Evolutionary conservation across 2,888 invertebrate genomes (phyloP).

Genomic region (Lasius platythorax): DNA sequence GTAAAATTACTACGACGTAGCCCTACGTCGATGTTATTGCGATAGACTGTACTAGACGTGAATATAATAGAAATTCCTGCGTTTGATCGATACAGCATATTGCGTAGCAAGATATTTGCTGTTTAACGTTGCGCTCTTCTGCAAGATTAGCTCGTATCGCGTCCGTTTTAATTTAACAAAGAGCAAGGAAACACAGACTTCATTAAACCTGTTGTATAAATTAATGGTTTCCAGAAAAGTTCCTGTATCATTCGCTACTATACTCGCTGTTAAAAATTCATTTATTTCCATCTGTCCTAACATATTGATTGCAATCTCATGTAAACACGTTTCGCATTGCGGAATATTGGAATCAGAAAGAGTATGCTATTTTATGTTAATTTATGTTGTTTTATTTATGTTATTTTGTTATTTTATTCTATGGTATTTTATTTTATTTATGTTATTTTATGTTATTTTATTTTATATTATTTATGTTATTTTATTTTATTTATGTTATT

Average conservation of each 20-base stretch:
- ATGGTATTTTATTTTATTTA: too few relatives aligned
- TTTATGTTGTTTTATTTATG: too few relatives aligned
- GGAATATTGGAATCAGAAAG: neutral
- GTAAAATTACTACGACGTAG: neutral
- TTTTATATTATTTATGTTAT: too few relatives aligned
- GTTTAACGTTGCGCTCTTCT: neutral
- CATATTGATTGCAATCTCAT: neutral
- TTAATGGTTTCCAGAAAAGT: neutral
- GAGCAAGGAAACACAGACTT: neutral
- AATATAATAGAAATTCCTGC: constrained; percentile 20
- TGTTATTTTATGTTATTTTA: too few relatives aligned
- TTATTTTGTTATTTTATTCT: too few relatives aligned
- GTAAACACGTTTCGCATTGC: neutral
- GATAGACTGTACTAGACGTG: neutral
- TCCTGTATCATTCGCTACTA: neutral
- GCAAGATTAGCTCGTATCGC: neutral
- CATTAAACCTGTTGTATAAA: constrained; percentile 4
- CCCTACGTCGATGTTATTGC: neutral
- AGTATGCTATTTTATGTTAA: neutral
- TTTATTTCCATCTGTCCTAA: neutral
- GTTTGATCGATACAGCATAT: neutral
- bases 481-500: too few relatives aligned
- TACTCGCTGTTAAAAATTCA: neutral
- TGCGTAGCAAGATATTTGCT: constrained; percentile 15
- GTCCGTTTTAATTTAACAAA: neutral